Percentiles rank a stretch among this genome's conserved stretches.
phyloP scores from a whole-genome alignment of 2,888 invertebrate genomes.

The Netelia melanura region DNA sequence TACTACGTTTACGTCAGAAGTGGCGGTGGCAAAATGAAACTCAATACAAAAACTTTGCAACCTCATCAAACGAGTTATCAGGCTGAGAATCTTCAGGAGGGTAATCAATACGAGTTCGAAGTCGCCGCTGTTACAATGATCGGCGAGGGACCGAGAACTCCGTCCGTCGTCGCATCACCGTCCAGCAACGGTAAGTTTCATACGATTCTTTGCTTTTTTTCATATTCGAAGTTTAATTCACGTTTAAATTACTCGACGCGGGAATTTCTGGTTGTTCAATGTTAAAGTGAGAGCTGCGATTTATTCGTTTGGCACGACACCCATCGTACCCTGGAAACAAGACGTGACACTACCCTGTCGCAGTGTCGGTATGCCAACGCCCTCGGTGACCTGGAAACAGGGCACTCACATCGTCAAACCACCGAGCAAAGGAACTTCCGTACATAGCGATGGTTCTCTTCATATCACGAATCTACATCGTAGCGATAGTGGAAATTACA shows the following conservation, averaged over 20 bases:
- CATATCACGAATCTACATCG: constrained; percentile 92
- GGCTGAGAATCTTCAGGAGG: constrained; percentile 83
- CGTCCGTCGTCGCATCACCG: constrained; percentile 85
- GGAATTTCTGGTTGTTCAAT: background rate
- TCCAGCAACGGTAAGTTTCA: constrained; percentile 83
- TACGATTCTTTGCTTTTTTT: constrained; percentile 65
- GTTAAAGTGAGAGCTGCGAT: constrained; percentile 83
- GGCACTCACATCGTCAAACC: constrained; percentile 91
- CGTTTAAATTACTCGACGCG: background rate
- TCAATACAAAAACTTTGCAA: constrained; percentile 78
- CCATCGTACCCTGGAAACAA: constrained; percentile 92
- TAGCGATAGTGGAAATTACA: constrained; percentile 95
- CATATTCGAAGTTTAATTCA: background rate
- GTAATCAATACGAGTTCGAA: constrained; percentile 84
- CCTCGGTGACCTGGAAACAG: constrained; percentile 92
- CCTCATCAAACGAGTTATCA: constrained; percentile 83
- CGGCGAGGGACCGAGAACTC: constrained; percentile 83
- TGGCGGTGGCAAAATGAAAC: constrained; percentile 81
- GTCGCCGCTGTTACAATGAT: constrained; percentile 84
- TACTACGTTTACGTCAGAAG: constrained; percentile 82
- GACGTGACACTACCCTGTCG: constrained; percentile 93
- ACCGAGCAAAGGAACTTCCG: constrained; percentile 88
- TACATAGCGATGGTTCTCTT: constrained; percentile 89
- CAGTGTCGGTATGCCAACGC: constrained; percentile 93
- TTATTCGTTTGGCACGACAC: constrained; percentile 83